Evolutionary conservation across 1,140 invertebrate species (phyloP), one percentile per base, ranked within the genome.

Genomic region (Caerostris extrusa): DNA sequence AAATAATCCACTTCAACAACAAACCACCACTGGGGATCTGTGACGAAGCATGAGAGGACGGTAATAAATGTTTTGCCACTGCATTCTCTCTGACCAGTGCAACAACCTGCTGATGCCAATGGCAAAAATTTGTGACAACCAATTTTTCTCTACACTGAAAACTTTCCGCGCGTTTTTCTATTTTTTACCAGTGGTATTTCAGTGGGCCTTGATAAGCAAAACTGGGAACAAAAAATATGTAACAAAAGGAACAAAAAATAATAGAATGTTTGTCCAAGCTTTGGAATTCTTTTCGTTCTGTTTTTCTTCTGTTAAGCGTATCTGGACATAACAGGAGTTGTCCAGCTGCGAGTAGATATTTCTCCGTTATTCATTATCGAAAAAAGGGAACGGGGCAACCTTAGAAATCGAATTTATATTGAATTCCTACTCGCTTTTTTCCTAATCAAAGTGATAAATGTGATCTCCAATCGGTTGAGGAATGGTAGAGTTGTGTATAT

Each of bases 361-460:
- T 91, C 67, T 6, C 69, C 34, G 55, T 60, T 81, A 91, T 91
- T 91, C 90, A 91, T 91, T 77, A 77, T 91, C 8, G 50, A 90
- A 88, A 90, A 90, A 91, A 77, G 61, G 67, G 56, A 90, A 71
- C 5, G 7, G 88, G 57, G 82, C 56, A 91, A 19, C 69, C 71
- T 61, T 71, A 58, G 90, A 82, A 91, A 91, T 91, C 71, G 67
- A 91, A 91, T 91, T 91, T 91, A 82, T 91, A 91, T 91, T 58
- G 90, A 91, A 91, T 91, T 91, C 71, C 58, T 81, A 19, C 12
- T 50, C n/a, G 34, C n/a, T 57, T 50, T 77, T 34, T 81, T 81
- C 3, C 57, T 91, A 91, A 91, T 91, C 90, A 91, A 81, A 91
- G 90, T 91, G 90, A 91, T 91, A 91, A 91, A 91, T 91, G 90